A percentile compares a stretch with the other conserved stretches of the same genome.
phyloP scores from a whole-genome alignment of 2,113 vertebrate species.

The Hippolais icterina region DNA sequence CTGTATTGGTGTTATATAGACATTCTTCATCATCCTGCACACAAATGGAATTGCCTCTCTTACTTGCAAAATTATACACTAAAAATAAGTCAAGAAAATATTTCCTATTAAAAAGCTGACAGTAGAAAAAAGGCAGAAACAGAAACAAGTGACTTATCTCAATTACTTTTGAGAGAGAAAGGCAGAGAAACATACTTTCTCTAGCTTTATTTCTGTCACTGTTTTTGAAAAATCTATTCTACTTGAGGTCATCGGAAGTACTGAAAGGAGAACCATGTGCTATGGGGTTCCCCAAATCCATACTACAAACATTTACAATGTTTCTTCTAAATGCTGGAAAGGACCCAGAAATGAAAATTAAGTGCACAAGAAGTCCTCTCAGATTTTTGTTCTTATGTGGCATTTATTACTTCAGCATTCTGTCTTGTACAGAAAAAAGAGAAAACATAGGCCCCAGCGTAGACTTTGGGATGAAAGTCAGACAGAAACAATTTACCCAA shows the following conservation, averaged over 20 bases:
- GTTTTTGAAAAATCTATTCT: neutral
- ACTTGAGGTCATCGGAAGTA: neutral
- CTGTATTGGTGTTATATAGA: neutral
- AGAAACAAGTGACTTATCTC: neutral
- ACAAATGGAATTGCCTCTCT: neutral
- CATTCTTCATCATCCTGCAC: neutral
- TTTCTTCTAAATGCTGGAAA: neutral
- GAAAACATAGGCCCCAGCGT: neutral
- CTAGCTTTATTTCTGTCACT: neutral
- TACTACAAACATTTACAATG: neutral
- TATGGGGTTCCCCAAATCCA: neutral
- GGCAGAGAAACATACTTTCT: neutral
- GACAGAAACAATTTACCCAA: neutral
- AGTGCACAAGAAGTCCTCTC: rapidly evolving
- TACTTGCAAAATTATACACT: neutral
- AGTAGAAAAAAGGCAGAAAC: neutral
- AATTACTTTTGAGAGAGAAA: neutral
- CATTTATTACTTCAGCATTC: neutral
- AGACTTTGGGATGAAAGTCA: neutral
- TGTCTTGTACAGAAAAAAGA: neutral
- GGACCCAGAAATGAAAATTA: neutral
- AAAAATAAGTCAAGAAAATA: neutral
- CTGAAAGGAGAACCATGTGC: neutral
- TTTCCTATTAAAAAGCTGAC: neutral
- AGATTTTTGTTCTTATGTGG: neutral